Evolutionary conservation across 2,888 invertebrate genomes (phyloP), one percentile per base, ranked within the genome.

Genomic region (Phalera bucephala): DNA sequence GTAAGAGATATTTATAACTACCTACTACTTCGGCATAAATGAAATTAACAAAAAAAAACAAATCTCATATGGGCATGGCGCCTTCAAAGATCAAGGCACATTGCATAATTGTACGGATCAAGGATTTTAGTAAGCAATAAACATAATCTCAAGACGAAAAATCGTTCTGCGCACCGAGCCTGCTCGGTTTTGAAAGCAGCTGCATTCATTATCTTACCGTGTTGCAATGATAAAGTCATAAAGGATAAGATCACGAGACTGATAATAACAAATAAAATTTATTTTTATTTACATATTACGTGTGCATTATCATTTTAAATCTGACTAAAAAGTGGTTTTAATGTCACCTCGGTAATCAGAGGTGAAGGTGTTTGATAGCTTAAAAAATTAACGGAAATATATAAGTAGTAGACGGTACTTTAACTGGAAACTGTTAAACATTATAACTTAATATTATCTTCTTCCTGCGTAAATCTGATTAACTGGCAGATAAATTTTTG

Each of bases 191-290:
- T 43, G 35, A 40, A 62, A 53, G 46, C 58, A 52, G 48, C 50
- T 53, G 53, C 58, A 57, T 62, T 56, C 46, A 56, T 63, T 59
- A 50, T 33, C 28, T 33, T 45, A 39, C 33, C 38, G 34, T 67
- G 52, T 58, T 52, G 52, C 44, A 62, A 62, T 62, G 41, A 57
- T 57, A 62, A 52, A 61, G 48, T 45, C 46, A 62, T 60, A 65
- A 64, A 56, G 55, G 59, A 55, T 52, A 58, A 33, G 40, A 40
- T 36, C 29, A 34, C 12, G 33, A 44, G 52, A 38, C 39, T n/a
- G 35, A 41, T 46, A 41, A 42, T 51, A 56, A 57, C 17, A 27
- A 50, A 40, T 22, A 29, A 44, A 46, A 36, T 47, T 54, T 52
- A 45, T 52, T 38, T 38, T 40, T 37, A 46, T 53, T 41, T 6